phyloP scores from a whole-genome alignment of 2,888 invertebrate species.

The Glyphotaelius pellucidus region DNA sequence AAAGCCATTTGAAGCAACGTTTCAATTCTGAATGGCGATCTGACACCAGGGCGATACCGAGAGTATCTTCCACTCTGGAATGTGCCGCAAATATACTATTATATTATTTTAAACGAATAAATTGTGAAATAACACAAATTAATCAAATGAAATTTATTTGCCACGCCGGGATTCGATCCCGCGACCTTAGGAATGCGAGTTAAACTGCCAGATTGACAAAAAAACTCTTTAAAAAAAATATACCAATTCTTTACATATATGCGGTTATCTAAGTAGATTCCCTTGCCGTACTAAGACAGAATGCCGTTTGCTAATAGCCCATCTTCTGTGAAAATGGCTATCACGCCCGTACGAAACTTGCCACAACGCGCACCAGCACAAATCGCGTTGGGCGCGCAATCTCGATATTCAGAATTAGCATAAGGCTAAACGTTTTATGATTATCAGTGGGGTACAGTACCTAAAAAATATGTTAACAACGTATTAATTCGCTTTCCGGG shows the following conservation, averaged over 20 bases:
- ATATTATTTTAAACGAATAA: too few relatives aligned
- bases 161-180: too few relatives aligned
- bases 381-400: constrained; percentile 55
- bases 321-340: not conserved
- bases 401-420: constrained; percentile 58
- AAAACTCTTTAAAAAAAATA: too few relatives aligned
- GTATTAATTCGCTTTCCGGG: constrained; percentile 51
- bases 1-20: too few relatives aligned
- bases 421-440: constrained; percentile 64
- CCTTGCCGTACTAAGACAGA: not conserved
- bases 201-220: too few relatives aligned
- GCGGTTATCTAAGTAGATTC: not conserved
- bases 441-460: constrained; percentile 38
- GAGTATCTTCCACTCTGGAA: too few relatives aligned
- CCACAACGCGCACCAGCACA: constrained; percentile 49
- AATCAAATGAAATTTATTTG: too few relatives aligned
- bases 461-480: constrained; percentile 62
- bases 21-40: too few relatives aligned
- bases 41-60: too few relatives aligned
- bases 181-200: too few relatives aligned
- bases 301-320: not conserved
- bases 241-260: not conserved
- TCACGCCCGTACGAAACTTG: not conserved
- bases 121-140: too few relatives aligned
- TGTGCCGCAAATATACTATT: too few relatives aligned